Evolutionary conservation across 2,113 vertebrate species (phyloP).

Genomic region (Elephantulus edwardii): DNA sequence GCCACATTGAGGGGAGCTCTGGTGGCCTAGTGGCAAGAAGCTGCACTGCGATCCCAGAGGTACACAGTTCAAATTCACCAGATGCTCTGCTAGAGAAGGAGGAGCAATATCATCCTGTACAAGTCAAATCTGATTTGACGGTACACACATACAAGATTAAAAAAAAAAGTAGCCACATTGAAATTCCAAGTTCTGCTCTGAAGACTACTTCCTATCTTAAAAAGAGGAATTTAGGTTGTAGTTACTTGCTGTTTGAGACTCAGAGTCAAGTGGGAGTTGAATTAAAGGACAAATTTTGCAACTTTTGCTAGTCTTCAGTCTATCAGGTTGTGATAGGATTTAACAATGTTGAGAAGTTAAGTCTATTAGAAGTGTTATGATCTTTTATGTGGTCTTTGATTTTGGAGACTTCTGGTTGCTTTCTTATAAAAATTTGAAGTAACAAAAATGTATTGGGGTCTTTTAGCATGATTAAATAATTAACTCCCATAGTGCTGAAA

Average conservation of each 20-base stretch:
- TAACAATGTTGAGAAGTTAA: background rate
- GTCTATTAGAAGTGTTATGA: background rate
- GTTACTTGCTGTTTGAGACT: slow-evolving; percentile 44
- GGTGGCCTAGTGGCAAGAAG: too few species aligned
- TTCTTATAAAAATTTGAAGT: slow-evolving; percentile 32
- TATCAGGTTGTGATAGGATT: slow-evolving; percentile 1
- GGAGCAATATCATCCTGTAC: too few species aligned
- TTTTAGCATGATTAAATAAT: background rate
- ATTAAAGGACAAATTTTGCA: slow-evolving; percentile 6
- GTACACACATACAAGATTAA: too few species aligned
- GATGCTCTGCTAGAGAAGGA: too few species aligned
- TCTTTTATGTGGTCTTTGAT: slow-evolving; percentile 37
- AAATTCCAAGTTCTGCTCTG: slow-evolving; percentile 41
- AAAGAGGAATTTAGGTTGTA: slow-evolving; percentile 51
- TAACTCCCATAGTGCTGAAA: slow-evolving; percentile 24
- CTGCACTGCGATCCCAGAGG: too few species aligned
- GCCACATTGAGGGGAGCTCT: too few species aligned
- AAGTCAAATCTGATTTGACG: too few species aligned
- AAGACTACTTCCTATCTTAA: slow-evolving; percentile 45
- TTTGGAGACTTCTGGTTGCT: slow-evolving; percentile 58
- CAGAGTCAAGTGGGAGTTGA: slow-evolving; percentile 55
- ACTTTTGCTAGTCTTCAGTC: background rate
- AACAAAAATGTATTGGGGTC: slow-evolving; percentile 1
- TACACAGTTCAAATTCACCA: too few species aligned
- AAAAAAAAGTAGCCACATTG: background rate